Base-by-base conservation (phyloP, 2,113 vertebrate species). In the Shinisaurus crocodilurus region DNA sequence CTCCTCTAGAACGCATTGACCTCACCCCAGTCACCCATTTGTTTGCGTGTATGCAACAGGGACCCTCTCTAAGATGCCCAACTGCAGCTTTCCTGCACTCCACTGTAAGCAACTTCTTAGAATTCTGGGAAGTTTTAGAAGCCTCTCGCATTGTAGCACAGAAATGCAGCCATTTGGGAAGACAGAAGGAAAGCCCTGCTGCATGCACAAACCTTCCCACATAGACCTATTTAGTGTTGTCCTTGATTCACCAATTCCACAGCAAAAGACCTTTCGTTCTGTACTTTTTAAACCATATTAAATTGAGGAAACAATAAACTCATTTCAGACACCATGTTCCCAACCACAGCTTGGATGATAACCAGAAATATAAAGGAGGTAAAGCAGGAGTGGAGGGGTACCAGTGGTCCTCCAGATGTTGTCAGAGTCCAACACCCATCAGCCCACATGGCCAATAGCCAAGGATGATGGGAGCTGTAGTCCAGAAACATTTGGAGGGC, bases 291-390 rank as follows among this genome's bases (percentile, higher is more conserved):
- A n/a, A n/a, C n/a, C n/a, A n/a, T n/a, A n/a, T 2, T 74, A 32
- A 90, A 89, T 8, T 84, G 88, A 88, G 84, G 83, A 84, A 6
- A 43, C 60, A 84, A 94, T 23, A 65, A 29, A 65, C 12, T 0
- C 81, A n/a, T 32, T 91, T 82, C 90, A 91, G 89, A 69, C 48
- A 15, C 84, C 27, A 29, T 23, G 18, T 77, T 89, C 88, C 87
- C 88, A 65, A 90, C 69, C 79, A 6, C 80, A 90, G 37, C 34
- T 88, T 63, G 86, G 87, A 81, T 87, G 65, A 10, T 40, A 92
- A 79, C 82, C 82, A 76, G 87, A 50, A 65, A 65, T 2, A 45
- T 8, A 10, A 50, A 43, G 25, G 40, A 60, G 50, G 25, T 45
- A 65, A 77, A 65, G 23, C 6, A 48, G 40, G 40, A 23, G 54